These are phyloP conservation scores for Onychomys leucogaster DNA, from an alignment of 2,797 vertebrate genomes.

Conservation along the genomic window DNA sequence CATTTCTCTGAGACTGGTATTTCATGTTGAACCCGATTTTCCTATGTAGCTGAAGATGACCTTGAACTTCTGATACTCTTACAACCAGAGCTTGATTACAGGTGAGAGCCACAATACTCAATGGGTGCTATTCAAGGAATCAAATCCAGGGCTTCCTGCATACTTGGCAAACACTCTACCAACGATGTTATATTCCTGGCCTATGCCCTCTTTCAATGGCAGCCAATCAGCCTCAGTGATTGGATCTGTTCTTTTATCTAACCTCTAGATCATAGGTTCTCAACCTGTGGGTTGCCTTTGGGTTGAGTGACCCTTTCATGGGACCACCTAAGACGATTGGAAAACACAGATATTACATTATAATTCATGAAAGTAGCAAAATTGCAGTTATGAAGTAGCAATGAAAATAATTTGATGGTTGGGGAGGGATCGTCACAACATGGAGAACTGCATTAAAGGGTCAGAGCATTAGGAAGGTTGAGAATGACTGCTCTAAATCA, in stretches of 20 bases:
- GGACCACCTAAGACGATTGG: neutral
- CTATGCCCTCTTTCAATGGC: neutral
- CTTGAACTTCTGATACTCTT: neutral
- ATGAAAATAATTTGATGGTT: neutral
- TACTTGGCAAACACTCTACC: neutral
- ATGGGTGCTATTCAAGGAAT: neutral
- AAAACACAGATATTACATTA: neutral
- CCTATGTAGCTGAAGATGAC: neutral
- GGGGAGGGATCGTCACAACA: neutral
- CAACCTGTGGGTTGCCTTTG: neutral
- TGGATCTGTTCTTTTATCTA: neutral
- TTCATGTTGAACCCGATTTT: neutral
- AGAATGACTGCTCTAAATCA: neutral
- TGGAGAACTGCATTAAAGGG: neutral
- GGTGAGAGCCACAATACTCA: neutral
- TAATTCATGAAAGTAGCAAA: neutral
- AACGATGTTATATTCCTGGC: neutral
- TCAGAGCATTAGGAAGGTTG: neutral
- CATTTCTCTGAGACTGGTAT: neutral
- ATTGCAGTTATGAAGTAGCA: neutral
- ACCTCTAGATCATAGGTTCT: neutral
- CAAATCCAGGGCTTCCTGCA: neutral
- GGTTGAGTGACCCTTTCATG: neutral
- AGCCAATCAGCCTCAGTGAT: neutral
- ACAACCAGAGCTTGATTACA: too few species aligned